Percentiles rank a stretch among this genome's conserved stretches.
Conservation (phyloP, 2,113 vertebrate genomes). For the Salminus brasiliensis region DNA sequence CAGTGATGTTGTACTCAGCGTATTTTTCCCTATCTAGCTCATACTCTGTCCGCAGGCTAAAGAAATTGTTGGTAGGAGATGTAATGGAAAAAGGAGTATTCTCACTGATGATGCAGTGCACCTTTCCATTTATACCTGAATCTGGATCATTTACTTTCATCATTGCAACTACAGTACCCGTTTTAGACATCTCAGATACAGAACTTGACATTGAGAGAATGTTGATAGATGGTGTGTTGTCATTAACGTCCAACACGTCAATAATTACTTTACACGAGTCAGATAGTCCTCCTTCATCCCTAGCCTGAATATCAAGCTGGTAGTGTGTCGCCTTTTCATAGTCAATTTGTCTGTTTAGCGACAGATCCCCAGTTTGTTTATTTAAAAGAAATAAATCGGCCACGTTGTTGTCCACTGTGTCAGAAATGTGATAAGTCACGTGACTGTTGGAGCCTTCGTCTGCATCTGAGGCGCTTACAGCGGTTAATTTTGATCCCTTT, state of each 20-base stretch:
- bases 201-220: conserved; percentile 64
- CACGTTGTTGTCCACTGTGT: conserved; percentile 46
- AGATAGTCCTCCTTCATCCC: conserved; percentile 71
- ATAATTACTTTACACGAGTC: conserved; percentile 71
- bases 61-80: conserved; percentile 48
- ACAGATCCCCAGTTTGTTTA: conserved; percentile 65
- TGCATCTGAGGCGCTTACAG: conserved; percentile 27
- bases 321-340: conserved; percentile 73
- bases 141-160: conserved; percentile 64
- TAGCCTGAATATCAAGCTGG: conserved; percentile 70
- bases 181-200: conserved; percentile 49
- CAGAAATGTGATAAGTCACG: conserved; percentile 64
- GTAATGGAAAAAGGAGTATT: conserved; percentile 54
- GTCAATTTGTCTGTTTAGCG: conserved; percentile 62
- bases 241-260: conserved; percentile 70
- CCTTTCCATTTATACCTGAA: conserved; percentile 53
- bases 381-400: conserved; percentile 66
- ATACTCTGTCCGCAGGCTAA: conserved; percentile 41
- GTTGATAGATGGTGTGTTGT: conserved; percentile 62
- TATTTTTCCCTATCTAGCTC: conserved; percentile 54
- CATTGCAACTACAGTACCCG: conserved; percentile 55
- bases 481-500: conserved; percentile 3
- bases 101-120: conserved; percentile 46
- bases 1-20: conserved; percentile 63
- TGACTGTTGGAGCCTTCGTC: conserved; percentile 63